Evolutionary conservation across 2,797 vertebrate genomes (phyloP), one percentile per base, ranked within the genome.

Genomic region (Podarcis lilfordi): DNA sequence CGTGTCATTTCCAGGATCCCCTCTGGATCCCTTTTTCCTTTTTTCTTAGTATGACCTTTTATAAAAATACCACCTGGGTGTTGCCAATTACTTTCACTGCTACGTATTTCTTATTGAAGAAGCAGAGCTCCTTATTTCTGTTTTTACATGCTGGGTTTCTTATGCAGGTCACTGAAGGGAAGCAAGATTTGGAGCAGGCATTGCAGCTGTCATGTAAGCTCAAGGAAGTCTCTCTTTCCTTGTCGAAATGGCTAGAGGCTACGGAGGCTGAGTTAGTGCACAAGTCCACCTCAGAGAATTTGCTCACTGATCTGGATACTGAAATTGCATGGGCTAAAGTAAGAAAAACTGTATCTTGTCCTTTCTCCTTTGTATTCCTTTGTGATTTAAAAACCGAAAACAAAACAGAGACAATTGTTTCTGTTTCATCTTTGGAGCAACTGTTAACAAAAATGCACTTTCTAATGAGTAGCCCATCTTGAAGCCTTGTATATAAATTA

Each of bases 281-380:
- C 93, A 99, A 99, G 93, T 98, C 98, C 68, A 93, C 97, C 88
- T 95, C 97, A 0, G 98, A 97, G 86, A 97, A 98, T 92, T 98
- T 98, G 96, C 97, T 98, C 55, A 97, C 98, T 8, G 98, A 99
- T 93, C 96, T 99, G 5, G 98, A 99, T 84, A 92, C 97, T 4
- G 98, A 99, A 95, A 97, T 99, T 77, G 97, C 97, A 25, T 99
- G 98, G 99, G 97, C 98, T 32, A 99, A 99, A 93, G 99, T 99
- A 95, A 98, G 98, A 92, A 11, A 0, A 45, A 0, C 19, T 84
- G 35, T 37, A 50, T 15, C 55, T 79, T 80, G 43, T 35, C 17
- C 21, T 8, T 77, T 17, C 6, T 71, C 5, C 5, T 84, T 79
- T 40, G 17, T 40, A 21, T 72, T 8, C 5, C 45, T 27, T 43